Base-by-base conservation (phyloP, 2,113 vertebrate species). In the Platichthys stellatus region DNA sequence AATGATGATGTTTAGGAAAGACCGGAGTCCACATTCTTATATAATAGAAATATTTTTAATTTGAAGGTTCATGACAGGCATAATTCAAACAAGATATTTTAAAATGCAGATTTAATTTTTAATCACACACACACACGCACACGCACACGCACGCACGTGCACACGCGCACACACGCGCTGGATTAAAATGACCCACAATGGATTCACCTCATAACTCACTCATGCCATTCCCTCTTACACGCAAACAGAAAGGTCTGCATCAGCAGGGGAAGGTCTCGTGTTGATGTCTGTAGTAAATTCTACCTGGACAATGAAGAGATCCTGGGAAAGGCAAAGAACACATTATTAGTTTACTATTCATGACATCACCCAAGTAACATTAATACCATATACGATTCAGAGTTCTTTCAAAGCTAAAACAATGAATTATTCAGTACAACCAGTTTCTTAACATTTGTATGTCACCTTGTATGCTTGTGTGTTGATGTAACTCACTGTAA, bases 401-500 rank as follows among this genome's bases (percentile, higher is more conserved):
- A 45, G 14, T 14, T 4, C 11, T 45, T 51, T 51, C 8, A 53
- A 53, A 53, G 7, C 18, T n/a, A 53, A 20, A 53, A n/a, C 51
- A n/a, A 2, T 54, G 2, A 43, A 38, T 18, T 51, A 5, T 51
- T 18, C 47, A 49, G 47, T 43, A 18, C 47, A 49, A 49, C 4
- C 51, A 53, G 8, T 15, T 17, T 49, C 43, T 45, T 49, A 17
- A 31, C 31, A 6, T 31, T 6, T 45, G 14, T 21, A 54, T n/a
- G 51, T 57, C 54, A 24, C 54, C 54, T 21, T 24, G 21, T 24
- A 23, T 23, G 24, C 24, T 14, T 60, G 45, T 15, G 68, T 53
- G n/a, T 13, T 31, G 13, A 12, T 35, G 20, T 10, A 7, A 88
- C 97, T 97, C 84, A 98, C 97, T 98, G 96, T 94, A 98, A 88